These are phyloP conservation scores for Microtus ochrogaster DNA, from an alignment of 2,113 vertebrate species.

Conservation along the genomic window DNA sequence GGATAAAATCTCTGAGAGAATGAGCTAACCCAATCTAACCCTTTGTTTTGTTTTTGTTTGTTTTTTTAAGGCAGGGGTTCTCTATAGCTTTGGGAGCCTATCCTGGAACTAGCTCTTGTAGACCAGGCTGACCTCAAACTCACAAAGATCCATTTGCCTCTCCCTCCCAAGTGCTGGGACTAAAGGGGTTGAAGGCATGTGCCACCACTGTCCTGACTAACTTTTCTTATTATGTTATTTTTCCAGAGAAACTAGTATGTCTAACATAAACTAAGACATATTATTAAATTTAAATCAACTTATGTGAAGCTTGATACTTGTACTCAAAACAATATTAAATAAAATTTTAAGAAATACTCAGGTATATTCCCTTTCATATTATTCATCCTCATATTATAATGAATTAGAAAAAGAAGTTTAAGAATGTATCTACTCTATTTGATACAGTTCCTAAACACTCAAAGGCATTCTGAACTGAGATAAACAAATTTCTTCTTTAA, in stretches of 20 bases:
- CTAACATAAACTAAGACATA: neutral
- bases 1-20: neutral
- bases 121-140: too few relatives aligned
- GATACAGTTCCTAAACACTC: neutral
- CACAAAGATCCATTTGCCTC: too few relatives aligned
- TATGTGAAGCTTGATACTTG: neutral
- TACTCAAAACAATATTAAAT: neutral
- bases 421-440: neutral
- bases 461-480: neutral
- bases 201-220: too few relatives aligned
- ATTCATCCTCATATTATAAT: neutral
- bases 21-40: too few relatives aligned
- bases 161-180: too few relatives aligned
- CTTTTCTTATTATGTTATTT: neutral
- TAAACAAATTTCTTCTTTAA: slow-evolving; percentile 26
- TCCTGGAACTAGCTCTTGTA: too few relatives aligned
- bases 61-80: too few relatives aligned
- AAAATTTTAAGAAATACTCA: neutral
- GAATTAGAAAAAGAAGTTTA: slow-evolving; percentile 17
- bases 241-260: neutral
- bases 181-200: too few relatives aligned
- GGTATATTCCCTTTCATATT: neutral
- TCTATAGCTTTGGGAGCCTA: too few relatives aligned
- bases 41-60: too few relatives aligned
- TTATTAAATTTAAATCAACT: neutral